A percentile compares a stretch with the other conserved stretches of the same genome.
Evolutionary conservation across 2,797 vertebrate genomes (phyloP).

Genomic region (Sciaenops ocellatus): DNA sequence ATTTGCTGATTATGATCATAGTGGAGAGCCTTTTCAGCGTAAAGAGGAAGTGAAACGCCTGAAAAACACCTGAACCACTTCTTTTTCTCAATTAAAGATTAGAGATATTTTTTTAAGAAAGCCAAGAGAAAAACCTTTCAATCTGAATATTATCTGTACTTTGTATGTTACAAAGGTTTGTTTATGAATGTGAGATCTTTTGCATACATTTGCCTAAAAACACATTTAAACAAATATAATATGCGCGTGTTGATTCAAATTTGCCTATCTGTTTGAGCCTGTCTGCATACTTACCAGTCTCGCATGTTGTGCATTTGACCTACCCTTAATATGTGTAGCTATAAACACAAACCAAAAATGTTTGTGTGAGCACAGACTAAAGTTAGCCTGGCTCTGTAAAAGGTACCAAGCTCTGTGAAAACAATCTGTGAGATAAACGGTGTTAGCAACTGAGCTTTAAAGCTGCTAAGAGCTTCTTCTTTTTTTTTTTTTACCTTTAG

Average conservation of each 20-base stretch:
- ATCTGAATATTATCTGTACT: neutral
- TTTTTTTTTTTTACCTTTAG: neutral
- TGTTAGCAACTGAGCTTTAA: neutral
- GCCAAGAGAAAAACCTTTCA: neutral
- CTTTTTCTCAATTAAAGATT: neutral
- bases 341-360: neutral
- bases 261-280: conserved; percentile 2
- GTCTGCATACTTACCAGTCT: conserved; percentile 18
- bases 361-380: neutral
- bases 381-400: neutral
- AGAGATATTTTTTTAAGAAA: no score
- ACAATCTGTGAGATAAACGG: neutral
- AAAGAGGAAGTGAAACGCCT: conserved; percentile 30
- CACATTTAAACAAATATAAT: conserved; percentile 20
- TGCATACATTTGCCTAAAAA: conserved; percentile 51
- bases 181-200: conserved; percentile 5
- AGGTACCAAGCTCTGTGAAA: neutral
- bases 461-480: no score
- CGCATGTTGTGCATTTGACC: neutral
- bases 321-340: neutral
- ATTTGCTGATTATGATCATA: neutral
- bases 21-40: neutral
- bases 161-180: neutral
- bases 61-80: neutral
- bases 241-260: neutral